Percentiles rank a stretch among this genome's conserved stretches.
phyloP scores from a whole-genome alignment of 2,113 vertebrate species.

The Amphiprion ocellaris region DNA sequence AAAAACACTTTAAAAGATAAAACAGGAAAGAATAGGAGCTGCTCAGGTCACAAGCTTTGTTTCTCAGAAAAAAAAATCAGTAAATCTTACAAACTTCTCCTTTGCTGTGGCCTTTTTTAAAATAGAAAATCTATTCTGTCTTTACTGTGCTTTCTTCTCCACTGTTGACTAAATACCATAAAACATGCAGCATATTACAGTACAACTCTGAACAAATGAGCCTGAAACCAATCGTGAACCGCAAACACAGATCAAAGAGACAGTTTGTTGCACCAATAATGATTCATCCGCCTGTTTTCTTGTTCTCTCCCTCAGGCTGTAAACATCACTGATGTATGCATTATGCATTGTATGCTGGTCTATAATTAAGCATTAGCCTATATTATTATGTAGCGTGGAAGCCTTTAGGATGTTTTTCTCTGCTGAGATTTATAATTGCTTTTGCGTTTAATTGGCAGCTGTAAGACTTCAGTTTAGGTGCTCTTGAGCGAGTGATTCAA shows the following conservation, averaged over 20 bases:
- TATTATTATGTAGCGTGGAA: not conserved
- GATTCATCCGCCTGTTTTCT: not conserved
- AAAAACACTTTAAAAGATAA: not conserved
- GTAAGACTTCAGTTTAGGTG: not conserved
- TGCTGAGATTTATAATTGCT: not conserved
- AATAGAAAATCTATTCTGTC: too few species aligned
- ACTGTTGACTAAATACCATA: not conserved
- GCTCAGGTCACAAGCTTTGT: not conserved
- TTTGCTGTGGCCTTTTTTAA: too few species aligned
- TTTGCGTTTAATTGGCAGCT: too few species aligned
- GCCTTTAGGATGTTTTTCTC: not conserved
- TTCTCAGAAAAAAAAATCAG: not conserved
- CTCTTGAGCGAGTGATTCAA: not conserved
- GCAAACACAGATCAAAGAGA: slow-evolving; percentile 30
- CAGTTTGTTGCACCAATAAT: not conserved
- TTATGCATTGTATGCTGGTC: slow-evolving; percentile 8
- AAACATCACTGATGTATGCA: not conserved
- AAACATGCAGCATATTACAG: not conserved
- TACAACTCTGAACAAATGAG: slow-evolving; percentile 5
- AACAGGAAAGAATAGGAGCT: not conserved
- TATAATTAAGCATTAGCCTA: slow-evolving; percentile 30
- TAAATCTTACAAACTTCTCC: not conserved
- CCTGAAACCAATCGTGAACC: slow-evolving; percentile 1
- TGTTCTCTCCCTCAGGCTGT: not conserved
- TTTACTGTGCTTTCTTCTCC: not conserved